Conservation (phyloP, 23 tunicate species). For the Phallusia fumigata region DNA sequence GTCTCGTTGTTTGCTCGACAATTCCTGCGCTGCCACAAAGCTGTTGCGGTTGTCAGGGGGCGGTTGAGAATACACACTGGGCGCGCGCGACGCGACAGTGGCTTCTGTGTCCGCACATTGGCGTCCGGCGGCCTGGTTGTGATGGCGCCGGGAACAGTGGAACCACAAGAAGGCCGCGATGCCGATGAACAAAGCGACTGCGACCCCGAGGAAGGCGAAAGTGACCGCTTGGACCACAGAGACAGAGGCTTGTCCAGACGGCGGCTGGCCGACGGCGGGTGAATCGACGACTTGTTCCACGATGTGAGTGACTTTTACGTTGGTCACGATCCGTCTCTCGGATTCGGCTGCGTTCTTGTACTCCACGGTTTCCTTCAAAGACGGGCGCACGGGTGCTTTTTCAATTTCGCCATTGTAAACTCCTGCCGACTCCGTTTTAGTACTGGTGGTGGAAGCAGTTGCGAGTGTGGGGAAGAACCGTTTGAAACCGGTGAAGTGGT, state of each 20-base stretch:
- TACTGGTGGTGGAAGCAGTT: conserved; percentile 9
- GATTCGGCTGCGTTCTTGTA: neutral
- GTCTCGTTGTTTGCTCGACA: neutral
- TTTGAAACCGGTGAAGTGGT: neutral
- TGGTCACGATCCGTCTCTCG: conserved; percentile 8
- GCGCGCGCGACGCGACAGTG: neutral
- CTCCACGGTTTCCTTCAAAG: neutral
- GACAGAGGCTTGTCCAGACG: conserved; percentile 24
- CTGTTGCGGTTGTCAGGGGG: neutral
- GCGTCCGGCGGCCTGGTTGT: neutral
- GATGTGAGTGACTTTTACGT: conserved; percentile 40
- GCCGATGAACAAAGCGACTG: conserved; percentile 52
- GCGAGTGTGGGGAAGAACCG: neutral
- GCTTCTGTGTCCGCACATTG: neutral
- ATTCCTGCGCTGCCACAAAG: neutral
- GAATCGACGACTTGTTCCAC: conserved; percentile 31
- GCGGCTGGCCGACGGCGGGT: neutral
- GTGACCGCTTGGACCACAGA: conserved; percentile 60
- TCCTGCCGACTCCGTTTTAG: neutral
- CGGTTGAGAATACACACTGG: neutral
- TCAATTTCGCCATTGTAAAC: neutral
- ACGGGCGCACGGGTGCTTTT: neutral
- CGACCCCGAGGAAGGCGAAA: conserved; percentile 63
- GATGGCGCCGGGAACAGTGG: conserved; percentile 11
- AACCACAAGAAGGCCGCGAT: conserved; percentile 42